Conservation (phyloP, 2,888 invertebrate genomes). For the Cryptophagus acutangulus region DNA sequence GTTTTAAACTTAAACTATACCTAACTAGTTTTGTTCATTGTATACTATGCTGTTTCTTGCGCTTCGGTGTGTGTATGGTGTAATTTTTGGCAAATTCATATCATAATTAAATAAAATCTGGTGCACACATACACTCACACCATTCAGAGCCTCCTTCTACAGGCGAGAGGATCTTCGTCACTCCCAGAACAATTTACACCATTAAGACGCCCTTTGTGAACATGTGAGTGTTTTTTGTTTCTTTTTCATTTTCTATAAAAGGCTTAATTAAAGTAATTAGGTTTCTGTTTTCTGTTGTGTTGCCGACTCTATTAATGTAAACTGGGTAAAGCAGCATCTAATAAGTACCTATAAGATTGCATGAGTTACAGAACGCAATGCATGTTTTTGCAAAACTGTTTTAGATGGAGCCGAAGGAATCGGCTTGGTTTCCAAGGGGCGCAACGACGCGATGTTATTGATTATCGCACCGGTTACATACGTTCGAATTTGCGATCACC, state of each 20-base stretch:
- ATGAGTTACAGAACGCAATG: too few species aligned
- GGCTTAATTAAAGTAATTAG: too few species aligned
- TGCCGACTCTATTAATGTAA: too few species aligned
- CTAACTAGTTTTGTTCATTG: slow-evolving; percentile 10
- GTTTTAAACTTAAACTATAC: too few species aligned
- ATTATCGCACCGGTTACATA: slow-evolving; percentile 83
- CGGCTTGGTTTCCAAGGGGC: slow-evolving; percentile 52
- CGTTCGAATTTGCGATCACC: slow-evolving; percentile 88
- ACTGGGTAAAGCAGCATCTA: too few species aligned
- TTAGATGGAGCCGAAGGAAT: slow-evolving; percentile 80
- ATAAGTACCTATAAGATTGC: too few species aligned
- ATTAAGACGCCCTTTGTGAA: slow-evolving; percentile 40
- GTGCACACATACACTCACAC: slow-evolving; percentile 16
- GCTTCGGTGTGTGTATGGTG: slow-evolving; percentile 29
- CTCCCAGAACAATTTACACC: slow-evolving; percentile 41
- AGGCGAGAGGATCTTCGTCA: slow-evolving; percentile 43
- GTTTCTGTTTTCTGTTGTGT: too few species aligned
- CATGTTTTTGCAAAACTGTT: too few species aligned
- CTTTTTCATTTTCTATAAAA: too few species aligned
- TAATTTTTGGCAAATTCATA: slow-evolving; percentile 23
- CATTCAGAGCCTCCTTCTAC: slow-evolving; percentile 42
- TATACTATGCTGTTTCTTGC: slow-evolving; percentile 18
- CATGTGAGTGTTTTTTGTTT: slow-evolving; percentile 29
- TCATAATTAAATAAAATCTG: slow-evolving; percentile 12
- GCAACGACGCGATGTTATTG: slow-evolving; percentile 60